These are phyloP conservation scores for Choloepus hoffmanni DNA, from an alignment of 2,113 vertebrate species.

Conservation along the genomic window DNA sequence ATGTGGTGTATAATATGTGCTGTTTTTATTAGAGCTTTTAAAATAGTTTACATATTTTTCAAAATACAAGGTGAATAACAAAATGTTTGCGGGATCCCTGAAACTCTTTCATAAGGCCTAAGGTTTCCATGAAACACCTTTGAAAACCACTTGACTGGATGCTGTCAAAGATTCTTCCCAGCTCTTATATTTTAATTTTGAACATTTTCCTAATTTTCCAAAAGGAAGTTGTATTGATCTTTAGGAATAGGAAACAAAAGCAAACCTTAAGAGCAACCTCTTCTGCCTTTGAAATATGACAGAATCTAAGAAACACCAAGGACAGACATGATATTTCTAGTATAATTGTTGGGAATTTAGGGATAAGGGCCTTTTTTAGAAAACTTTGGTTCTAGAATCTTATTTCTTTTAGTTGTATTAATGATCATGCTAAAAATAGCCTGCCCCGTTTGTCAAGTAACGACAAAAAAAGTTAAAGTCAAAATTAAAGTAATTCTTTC, in stretches of 20 bases:
- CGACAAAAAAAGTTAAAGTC: not conserved
- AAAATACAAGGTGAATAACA: slow-evolving; percentile 57
- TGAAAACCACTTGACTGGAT: slow-evolving; percentile 1
- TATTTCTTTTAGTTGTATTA: slow-evolving; percentile 21
- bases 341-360: not conserved
- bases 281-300: slow-evolving; percentile 33
- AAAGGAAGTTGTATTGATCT: not conserved
- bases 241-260: slow-evolving; percentile 16
- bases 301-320: not conserved
- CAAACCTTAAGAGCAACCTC: not conserved
- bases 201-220: slow-evolving; percentile 59
- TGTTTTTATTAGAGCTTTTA: slow-evolving; percentile 35
- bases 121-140: slow-evolving; percentile 22
- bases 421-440: slow-evolving; percentile 20
- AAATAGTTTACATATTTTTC: slow-evolving; percentile 38
- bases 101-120: not conserved
- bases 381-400: slow-evolving; percentile 24
- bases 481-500: slow-evolving; percentile 58
- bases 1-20: not conserved
- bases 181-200: not conserved
- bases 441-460: not conserved
- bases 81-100: slow-evolving; percentile 2
- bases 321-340: not conserved
- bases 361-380: not conserved
- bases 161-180: slow-evolving; percentile 12